A percentile compares a stretch with the other conserved stretches of the same genome.
Evolutionary conservation across 2,888 invertebrate species (phyloP).

Genomic region (Drosophila lacicola): DNA sequence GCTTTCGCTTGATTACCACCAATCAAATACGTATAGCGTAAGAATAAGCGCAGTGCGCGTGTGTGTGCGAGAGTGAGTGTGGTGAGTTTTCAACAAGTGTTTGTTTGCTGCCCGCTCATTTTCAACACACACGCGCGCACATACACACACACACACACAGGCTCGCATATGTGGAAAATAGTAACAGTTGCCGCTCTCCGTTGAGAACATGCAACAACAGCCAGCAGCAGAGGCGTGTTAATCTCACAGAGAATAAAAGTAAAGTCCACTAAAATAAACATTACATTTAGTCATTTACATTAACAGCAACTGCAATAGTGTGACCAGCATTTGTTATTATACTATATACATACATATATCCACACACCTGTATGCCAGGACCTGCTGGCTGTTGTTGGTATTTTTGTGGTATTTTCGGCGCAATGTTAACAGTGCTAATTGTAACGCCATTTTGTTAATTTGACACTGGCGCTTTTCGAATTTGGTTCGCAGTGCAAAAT

Average conservation of each 20-base stretch:
- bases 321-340: constrained; percentile 19
- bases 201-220: constrained; percentile 10
- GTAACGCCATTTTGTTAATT: constrained; percentile 36
- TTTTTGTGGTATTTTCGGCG: constrained; percentile 25
- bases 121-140: constrained; percentile 33
- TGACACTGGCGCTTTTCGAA: constrained; percentile 5
- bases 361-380: constrained; percentile 27
- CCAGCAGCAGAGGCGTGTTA: constrained; percentile 3
- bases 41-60: constrained; percentile 46
- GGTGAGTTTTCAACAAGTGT: constrained; percentile 79
- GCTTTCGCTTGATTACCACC: constrained; percentile 64
- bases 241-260: constrained; percentile 23
- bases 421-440: constrained; percentile 35
- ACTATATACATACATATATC: too few species aligned
- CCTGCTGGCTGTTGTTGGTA: constrained; percentile 12
- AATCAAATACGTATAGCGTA: constrained; percentile 49
- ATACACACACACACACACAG: constrained; percentile 29
- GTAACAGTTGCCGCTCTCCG: constrained; percentile 32
- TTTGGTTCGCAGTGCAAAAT: background rate
- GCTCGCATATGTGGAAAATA: constrained; percentile 1
- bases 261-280: constrained; percentile 17
- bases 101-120: constrained; percentile 40
- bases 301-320: constrained; percentile 12
- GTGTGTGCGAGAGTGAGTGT: constrained; percentile 53
- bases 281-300: background rate